Percentiles rank a stretch among this genome's conserved stretches.
These are phyloP conservation scores for Helogale parvula DNA, from an alignment of 2,113 vertebrate species.

Conservation along the genomic window DNA sequence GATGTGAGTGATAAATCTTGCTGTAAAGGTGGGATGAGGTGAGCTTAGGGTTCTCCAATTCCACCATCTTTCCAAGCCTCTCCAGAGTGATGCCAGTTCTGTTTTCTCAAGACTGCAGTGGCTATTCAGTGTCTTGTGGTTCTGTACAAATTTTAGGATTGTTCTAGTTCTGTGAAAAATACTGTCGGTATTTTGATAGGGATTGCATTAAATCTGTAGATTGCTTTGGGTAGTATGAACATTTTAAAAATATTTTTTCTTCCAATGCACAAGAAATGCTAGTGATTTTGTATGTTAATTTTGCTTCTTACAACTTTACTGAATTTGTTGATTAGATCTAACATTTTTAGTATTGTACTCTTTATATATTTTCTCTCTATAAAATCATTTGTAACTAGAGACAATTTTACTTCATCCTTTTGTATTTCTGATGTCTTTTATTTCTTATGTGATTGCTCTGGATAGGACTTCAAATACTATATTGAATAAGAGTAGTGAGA, in stretches of 20 bases:
- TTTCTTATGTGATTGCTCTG: neutral
- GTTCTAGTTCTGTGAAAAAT: neutral
- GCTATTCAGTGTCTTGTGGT: neutral
- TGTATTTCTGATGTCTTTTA: neutral
- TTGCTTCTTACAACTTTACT: neutral
- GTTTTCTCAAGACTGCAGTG: neutral
- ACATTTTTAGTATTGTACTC: neutral
- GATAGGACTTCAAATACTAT: neutral
- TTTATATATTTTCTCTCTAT: neutral
- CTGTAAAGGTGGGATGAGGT: neutral
- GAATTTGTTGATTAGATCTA: neutral
- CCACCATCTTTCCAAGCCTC: neutral
- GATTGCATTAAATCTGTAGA: neutral
- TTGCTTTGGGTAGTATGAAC: neutral
- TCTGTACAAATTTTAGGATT: neutral
- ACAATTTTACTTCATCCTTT: neutral
- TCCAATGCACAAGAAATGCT: neutral
- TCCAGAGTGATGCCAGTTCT: neutral
- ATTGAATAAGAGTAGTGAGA: neutral
- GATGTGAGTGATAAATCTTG: neutral
- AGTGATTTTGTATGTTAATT: neutral
- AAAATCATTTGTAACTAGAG: neutral
- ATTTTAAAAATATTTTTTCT: neutral
- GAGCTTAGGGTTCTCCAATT: neutral
- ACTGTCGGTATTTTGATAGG: neutral